phyloP scores from a whole-genome alignment of 1,140 invertebrate genomes.

The Eciton burchellii region DNA sequence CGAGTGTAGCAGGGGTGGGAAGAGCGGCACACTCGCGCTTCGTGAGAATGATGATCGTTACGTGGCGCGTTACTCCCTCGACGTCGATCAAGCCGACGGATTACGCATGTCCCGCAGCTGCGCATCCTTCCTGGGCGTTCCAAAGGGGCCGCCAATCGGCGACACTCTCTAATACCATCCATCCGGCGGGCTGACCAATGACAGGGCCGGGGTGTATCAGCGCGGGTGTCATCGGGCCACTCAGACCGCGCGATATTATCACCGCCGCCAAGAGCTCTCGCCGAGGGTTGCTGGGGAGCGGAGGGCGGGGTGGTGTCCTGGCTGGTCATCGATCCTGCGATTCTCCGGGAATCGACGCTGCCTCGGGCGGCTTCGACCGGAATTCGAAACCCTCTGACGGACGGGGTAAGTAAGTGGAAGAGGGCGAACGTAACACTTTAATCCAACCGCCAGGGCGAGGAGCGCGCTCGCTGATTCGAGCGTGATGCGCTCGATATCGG shows the following conservation, averaged over 20 bases:
- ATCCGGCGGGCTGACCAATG: slow-evolving; percentile 76
- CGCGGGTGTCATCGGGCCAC: slow-evolving; percentile 78
- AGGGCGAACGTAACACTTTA: slow-evolving; percentile 72
- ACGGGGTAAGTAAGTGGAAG: slow-evolving; percentile 72
- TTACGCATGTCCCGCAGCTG: slow-evolving; percentile 84
- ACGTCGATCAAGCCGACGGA: slow-evolving; percentile 76
- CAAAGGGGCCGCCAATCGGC: slow-evolving; percentile 71
- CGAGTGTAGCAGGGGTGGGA: slow-evolving; percentile 39
- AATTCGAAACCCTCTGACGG: slow-evolving; percentile 65
- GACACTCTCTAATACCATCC: slow-evolving; percentile 71
- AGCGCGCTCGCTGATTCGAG: slow-evolving; percentile 54
- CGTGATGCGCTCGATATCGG: slow-evolving; percentile 50
- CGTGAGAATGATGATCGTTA: slow-evolving; percentile 68
- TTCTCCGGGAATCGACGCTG: slow-evolving; percentile 68
- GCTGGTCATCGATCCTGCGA: slow-evolving; percentile 76
- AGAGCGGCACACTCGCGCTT: slow-evolving; percentile 31
- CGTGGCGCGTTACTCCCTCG: slow-evolving; percentile 46
- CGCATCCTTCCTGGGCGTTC: slow-evolving; percentile 85
- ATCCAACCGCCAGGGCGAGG: slow-evolving; percentile 46
- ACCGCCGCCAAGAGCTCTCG: slow-evolving; percentile 28
- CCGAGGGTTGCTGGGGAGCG: slow-evolving; percentile 4
- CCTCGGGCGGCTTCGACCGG: slow-evolving; percentile 60
- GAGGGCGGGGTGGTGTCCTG: slow-evolving; percentile 7
- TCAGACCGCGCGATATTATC: slow-evolving; percentile 74
- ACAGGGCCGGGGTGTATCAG: slow-evolving; percentile 69